Conservation (phyloP, 64 coral and sea anemone genomes). For the Pocillopora verrucosa region DNA sequence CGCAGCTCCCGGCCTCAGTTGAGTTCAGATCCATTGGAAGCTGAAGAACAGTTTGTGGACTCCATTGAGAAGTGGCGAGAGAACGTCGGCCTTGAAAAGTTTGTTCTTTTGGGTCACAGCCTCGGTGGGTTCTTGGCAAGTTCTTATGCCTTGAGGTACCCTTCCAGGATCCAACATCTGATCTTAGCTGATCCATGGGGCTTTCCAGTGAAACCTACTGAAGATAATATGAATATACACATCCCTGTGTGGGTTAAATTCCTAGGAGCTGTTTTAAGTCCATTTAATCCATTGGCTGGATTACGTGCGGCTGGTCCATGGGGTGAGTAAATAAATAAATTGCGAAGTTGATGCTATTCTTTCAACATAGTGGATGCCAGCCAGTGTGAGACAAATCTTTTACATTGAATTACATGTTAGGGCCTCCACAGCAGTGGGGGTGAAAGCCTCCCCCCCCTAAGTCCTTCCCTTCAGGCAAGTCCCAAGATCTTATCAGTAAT, state of each 20-base stretch:
- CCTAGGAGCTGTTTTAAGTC: conserved; percentile 75
- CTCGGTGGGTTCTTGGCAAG: conserved; percentile 88
- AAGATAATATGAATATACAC: conserved; percentile 64
- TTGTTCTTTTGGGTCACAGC: conserved; percentile 92
- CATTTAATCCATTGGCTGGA: conserved; percentile 93
- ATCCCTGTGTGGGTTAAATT: conserved; percentile 92
- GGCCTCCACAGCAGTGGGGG: too few relatives aligned
- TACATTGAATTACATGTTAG: too few relatives aligned
- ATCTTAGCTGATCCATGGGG: conserved; percentile 98
- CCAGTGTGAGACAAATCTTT: too few relatives aligned
- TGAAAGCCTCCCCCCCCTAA: too few relatives aligned
- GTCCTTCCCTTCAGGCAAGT: too few relatives aligned
- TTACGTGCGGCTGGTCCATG: conserved; percentile 88
- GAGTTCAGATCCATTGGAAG: conserved; percentile 57
- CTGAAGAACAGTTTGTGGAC: conserved; percentile 90
- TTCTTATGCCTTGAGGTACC: conserved; percentile 89
- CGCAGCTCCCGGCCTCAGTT: conserved; percentile 92
- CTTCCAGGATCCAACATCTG: conserved; percentile 76
- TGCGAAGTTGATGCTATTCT: background rate
- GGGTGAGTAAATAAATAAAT: conserved; percentile 47
- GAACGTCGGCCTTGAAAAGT: conserved; percentile 92
- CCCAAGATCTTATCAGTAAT: too few relatives aligned
- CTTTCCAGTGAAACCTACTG: conserved; percentile 85
- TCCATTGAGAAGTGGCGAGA: conserved; percentile 91
- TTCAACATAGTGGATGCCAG: too few relatives aligned